Conservation (phyloP, 2,797 vertebrate genomes). For the Microctenopoma steveboyesi region DNA sequence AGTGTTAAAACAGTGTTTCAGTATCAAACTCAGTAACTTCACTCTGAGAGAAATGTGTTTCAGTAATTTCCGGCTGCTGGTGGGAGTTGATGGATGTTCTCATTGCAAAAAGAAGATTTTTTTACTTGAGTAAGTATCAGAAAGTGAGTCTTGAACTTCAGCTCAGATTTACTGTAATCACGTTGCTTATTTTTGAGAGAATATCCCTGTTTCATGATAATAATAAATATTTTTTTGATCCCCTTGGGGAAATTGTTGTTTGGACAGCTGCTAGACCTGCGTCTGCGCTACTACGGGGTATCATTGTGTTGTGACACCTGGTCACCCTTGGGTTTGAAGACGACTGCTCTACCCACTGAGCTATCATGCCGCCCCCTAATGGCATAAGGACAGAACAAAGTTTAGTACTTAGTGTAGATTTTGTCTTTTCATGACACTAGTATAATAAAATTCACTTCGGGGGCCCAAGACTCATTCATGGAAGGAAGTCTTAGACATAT, state of each 20-base stretch:
- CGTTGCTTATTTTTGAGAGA: neutral
- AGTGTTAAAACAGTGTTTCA: conserved; percentile 45
- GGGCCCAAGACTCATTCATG: no score
- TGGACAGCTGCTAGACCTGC: no score
- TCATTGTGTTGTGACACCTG: no score
- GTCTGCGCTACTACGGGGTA: no score
- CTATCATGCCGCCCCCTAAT: neutral
- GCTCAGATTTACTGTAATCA: neutral
- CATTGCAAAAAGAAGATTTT: conserved; percentile 2
- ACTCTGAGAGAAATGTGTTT: conserved; percentile 28
- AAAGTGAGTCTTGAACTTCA: conserved; percentile 7
- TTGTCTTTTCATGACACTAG: no score
- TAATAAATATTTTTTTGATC: no score
- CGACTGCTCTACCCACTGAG: no score
- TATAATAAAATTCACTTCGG: no score
- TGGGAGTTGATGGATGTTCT: conserved; percentile 42
- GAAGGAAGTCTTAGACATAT: no score
- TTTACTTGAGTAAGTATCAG: conserved; percentile 18
- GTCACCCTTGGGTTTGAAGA: no score
- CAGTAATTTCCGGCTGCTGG: conserved; percentile 21
- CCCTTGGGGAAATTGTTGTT: no score
- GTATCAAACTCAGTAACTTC: conserved; percentile 2
- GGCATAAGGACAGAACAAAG: neutral
- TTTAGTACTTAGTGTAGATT: neutral
- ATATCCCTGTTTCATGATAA: neutral